Conservation (phyloP, 2,797 vertebrate genomes). For the Loriculus beryllinus region DNA sequence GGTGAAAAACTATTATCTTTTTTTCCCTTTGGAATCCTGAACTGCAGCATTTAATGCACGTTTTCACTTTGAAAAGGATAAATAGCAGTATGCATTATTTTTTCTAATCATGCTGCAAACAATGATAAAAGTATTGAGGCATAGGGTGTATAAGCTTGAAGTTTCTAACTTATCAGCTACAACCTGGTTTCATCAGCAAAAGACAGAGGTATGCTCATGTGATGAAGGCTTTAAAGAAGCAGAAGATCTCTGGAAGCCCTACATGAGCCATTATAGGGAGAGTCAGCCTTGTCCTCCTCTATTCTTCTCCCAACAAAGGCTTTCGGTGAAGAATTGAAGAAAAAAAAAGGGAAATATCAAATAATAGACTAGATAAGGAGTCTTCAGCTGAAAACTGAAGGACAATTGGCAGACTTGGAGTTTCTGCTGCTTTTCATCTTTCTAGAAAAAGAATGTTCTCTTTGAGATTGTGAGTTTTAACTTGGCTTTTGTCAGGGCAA, state of each 20-base stretch:
- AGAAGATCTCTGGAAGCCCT: background rate
- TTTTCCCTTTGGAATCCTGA: background rate
- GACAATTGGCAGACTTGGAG: background rate
- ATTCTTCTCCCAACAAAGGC: background rate
- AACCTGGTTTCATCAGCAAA: background rate
- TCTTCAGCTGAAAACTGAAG: background rate
- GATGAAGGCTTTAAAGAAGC: background rate
- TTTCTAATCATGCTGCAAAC: background rate
- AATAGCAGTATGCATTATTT: background rate
- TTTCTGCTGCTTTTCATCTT: background rate
- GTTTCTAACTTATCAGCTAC: background rate
- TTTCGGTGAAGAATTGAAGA: background rate
- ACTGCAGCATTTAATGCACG: background rate
- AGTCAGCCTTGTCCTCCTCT: background rate
- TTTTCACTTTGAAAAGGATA: background rate
- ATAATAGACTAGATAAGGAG: background rate
- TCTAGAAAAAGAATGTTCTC: background rate
- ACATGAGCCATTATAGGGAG: background rate
- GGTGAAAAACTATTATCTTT: background rate
- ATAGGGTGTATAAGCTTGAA: background rate
- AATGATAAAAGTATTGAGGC: background rate
- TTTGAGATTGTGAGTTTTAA: background rate
- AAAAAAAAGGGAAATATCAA: background rate
- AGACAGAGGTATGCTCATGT: background rate
- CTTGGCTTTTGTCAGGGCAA: background rate